These are phyloP conservation scores for Orius insidiosus DNA, from an alignment of 1,140 invertebrate genomes.

Conservation along the genomic window DNA sequence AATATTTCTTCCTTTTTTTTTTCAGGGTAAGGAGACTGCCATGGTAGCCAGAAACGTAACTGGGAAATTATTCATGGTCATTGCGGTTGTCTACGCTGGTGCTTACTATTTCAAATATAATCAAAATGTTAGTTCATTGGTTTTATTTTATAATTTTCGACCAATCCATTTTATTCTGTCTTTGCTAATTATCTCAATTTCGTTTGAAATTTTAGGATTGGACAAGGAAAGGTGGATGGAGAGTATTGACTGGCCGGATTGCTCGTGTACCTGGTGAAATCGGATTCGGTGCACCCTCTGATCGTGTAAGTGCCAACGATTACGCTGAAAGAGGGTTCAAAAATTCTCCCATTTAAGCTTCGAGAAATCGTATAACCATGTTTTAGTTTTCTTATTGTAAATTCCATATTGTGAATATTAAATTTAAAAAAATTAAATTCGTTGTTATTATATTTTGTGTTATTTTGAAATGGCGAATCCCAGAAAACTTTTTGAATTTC, in stretches of 20 bases:
- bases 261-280: slow-evolving; percentile 29
- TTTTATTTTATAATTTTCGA: slow-evolving; percentile 10
- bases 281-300: slow-evolving; percentile 1
- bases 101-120: slow-evolving; percentile 69
- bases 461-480: too few relatives aligned
- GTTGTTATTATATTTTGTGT: too few relatives aligned
- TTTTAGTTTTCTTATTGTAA: too few relatives aligned
- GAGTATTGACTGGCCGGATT: slow-evolving; percentile 31
- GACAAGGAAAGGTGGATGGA: slow-evolving; percentile 49
- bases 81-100: slow-evolving; percentile 29
- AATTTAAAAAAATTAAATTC: too few relatives aligned
- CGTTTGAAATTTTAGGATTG: slow-evolving; percentile 32
- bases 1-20: not conserved
- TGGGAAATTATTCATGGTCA: slow-evolving; percentile 38
- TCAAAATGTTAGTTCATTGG: slow-evolving; percentile 41
- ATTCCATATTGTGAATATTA: too few relatives aligned
- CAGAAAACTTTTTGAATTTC: too few relatives aligned
- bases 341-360: slow-evolving; percentile 13
- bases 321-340: slow-evolving; percentile 14
- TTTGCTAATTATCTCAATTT: too few relatives aligned
- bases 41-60: slow-evolving; percentile 36
- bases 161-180: too few relatives aligned
- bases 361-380: too few relatives aligned
- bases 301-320: not conserved
- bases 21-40: slow-evolving; percentile 25